Evolutionary conservation across 2,797 vertebrate species (phyloP).

Genomic region (Trichosurus vulpecula): DNA sequence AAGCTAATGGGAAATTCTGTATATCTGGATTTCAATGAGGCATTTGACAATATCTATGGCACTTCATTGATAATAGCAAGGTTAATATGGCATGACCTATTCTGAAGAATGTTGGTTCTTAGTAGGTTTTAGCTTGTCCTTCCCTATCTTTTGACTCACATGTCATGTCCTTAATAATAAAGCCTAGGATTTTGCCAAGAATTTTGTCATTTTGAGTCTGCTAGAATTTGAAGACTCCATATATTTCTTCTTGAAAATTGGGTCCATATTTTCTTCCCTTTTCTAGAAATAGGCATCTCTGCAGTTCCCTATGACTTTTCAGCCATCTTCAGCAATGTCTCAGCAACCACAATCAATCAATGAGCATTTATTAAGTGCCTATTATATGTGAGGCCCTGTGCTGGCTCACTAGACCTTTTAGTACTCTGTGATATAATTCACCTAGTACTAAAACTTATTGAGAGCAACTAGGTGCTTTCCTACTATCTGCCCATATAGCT

Average conservation of each 20-base stretch:
- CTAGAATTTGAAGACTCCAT: neutral
- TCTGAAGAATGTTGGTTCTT: neutral
- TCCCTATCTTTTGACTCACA: neutral
- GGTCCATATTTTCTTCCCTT: neutral
- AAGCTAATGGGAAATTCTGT: neutral
- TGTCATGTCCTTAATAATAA: neutral
- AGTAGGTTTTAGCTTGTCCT: neutral
- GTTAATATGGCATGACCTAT: neutral
- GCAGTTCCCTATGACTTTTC: neutral
- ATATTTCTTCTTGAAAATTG: neutral
- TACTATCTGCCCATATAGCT: neutral
- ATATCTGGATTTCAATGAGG: neutral
- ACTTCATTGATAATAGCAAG: neutral
- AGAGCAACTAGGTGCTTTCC: neutral
- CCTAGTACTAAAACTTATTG: conserved; percentile 2
- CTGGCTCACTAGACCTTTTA: neutral
- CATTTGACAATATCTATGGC: neutral
- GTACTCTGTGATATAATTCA: neutral
- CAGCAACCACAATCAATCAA: neutral
- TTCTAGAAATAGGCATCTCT: neutral
- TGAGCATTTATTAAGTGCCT: neutral
- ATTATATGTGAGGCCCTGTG: neutral
- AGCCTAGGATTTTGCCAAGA: neutral
- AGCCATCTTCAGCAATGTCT: neutral
- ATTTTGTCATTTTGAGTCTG: neutral